phyloP scores from a whole-genome alignment of 2,113 vertebrate species.

The Syrmaticus mikado region DNA sequence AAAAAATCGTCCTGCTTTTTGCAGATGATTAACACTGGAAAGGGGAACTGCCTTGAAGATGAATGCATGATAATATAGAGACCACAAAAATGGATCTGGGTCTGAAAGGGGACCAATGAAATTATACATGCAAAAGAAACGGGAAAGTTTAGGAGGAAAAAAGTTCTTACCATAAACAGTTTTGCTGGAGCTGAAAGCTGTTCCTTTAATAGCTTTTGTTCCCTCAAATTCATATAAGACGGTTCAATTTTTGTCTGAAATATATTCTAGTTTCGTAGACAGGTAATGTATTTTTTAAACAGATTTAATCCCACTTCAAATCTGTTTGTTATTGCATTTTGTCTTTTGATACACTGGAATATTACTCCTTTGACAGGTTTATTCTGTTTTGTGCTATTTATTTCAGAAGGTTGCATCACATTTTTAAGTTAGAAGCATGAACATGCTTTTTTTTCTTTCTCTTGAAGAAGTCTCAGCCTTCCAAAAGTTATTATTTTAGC shows the following conservation, averaged over 20 bases:
- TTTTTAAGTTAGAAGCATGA: constrained; percentile 9
- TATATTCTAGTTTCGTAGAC: constrained; percentile 16
- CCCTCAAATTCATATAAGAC: not conserved
- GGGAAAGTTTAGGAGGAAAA: not conserved
- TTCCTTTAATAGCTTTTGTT: not conserved
- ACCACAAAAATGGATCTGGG: not conserved
- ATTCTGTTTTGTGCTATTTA: constrained; percentile 64
- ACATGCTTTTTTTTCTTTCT: not conserved
- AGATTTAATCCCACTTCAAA: constrained; percentile 52
- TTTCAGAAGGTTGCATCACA: constrained; percentile 43
- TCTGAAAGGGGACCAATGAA: not conserved
- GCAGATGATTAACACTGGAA: not conserved
- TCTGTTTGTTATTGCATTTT: constrained; percentile 68
- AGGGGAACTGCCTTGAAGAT: not conserved
- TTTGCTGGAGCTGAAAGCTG: not conserved
- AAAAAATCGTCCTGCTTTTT: not conserved
- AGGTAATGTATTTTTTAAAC: constrained; percentile 67
- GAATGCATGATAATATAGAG: not conserved
- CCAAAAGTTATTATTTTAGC: constrained; percentile 28
- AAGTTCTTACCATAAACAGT: not conserved
- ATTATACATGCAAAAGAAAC: not conserved
- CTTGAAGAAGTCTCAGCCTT: constrained; percentile 6
- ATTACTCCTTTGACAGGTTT: constrained; percentile 74
- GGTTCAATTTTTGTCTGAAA: constrained; percentile 42
- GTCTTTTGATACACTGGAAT: constrained; percentile 52